Evolutionary conservation across 1,140 invertebrate species (phyloP).

Genomic region (Neelides sp.): DNA sequence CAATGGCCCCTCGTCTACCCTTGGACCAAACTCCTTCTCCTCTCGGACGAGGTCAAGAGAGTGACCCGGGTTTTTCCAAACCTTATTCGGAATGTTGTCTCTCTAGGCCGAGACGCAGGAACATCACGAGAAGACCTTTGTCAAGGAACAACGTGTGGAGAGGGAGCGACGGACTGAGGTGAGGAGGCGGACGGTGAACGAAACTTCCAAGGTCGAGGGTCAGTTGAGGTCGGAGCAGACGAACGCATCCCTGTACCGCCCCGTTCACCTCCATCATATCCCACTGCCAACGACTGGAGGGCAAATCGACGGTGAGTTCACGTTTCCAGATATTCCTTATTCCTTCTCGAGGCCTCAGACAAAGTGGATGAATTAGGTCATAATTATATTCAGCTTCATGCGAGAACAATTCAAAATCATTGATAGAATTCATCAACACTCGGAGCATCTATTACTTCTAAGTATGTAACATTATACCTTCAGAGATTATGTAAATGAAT

Average conservation of each 20-base stretch:
- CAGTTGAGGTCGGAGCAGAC: no score
- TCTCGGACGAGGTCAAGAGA: not conserved
- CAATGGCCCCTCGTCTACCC: slow-evolving; percentile 20
- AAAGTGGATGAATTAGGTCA: no score
- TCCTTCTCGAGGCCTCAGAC: no score
- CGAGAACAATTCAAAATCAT: no score
- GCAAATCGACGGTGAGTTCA: no score
- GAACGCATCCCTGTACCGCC: slow-evolving; percentile 40
- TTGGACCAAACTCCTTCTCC: not conserved
- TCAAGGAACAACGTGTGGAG: slow-evolving; percentile 29
- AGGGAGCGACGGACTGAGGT: slow-evolving; percentile 34
- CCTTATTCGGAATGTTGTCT: slow-evolving; percentile 9
- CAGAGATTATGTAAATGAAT: no score
- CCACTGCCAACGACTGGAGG: slow-evolving; percentile 57
- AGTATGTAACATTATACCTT: no score
- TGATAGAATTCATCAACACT: no score
- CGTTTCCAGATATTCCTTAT: no score
- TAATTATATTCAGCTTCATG: no score
- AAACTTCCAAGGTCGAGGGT: slow-evolving; percentile 4
- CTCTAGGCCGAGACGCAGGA: slow-evolving; percentile 36
- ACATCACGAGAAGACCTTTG: no score
- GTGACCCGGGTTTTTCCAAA: not conserved
- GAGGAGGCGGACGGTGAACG: slow-evolving; percentile 28
- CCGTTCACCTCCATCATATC: slow-evolving; percentile 55
- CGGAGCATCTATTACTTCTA: no score